Percentiles rank a stretch among this genome's conserved stretches.
Conservation (phyloP, 2,113 vertebrate genomes). For the Benitochromis conjunctus region DNA sequence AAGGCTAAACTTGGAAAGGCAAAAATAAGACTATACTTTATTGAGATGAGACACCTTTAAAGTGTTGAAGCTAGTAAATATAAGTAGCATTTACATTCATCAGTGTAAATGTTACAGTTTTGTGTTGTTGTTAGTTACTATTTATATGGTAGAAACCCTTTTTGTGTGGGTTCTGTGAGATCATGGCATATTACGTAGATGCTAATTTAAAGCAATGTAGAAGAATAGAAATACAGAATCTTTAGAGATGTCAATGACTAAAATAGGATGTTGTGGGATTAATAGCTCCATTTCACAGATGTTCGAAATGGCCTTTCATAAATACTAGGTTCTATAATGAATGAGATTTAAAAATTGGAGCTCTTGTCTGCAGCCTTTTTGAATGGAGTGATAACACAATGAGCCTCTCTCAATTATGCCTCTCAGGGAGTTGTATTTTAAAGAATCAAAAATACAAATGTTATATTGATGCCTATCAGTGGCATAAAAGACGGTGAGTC, state of each 20-base stretch:
- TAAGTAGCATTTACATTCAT: not conserved
- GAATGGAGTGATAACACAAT: not conserved
- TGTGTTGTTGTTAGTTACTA: not conserved
- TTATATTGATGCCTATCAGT: not conserved
- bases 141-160: not conserved
- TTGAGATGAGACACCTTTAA: not conserved
- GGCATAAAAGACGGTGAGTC: constrained; percentile 1
- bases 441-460: not conserved
- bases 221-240: not conserved
- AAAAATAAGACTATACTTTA: not conserved
- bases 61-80: not conserved
- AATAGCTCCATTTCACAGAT: not conserved
- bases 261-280: not conserved
- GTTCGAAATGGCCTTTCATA: not conserved
- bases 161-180: not conserved
- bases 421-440: not conserved
- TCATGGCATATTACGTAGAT: not conserved
- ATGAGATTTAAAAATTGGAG: not conserved
- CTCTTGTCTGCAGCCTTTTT: not conserved
- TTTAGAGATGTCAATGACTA: not conserved
- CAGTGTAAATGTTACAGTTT: not conserved
- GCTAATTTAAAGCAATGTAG: not conserved
- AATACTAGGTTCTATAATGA: not conserved
- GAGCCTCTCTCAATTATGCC: not conserved
- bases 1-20: not conserved